Evolutionary conservation across 2,797 vertebrate genomes (phyloP).

Genomic region (Chloroceryle inda): DNA sequence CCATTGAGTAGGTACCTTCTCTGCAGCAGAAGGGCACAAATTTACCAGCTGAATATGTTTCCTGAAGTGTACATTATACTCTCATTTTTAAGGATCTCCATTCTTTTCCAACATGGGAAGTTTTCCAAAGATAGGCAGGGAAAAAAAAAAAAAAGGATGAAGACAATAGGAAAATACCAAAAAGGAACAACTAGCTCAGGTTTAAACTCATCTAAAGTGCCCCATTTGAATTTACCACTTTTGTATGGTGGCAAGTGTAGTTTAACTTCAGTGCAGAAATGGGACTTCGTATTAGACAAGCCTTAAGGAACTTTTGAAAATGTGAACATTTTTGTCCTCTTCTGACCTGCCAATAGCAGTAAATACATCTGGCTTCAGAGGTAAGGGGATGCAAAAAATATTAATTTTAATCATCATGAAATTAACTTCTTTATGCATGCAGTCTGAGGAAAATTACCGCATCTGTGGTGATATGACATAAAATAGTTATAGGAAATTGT

Average conservation of each 20-base stretch:
- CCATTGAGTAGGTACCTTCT: not conserved
- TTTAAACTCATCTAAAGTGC: not conserved
- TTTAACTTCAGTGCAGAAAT: not conserved
- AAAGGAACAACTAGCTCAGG: not conserved
- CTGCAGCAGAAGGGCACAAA: not conserved
- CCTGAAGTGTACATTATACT: not conserved
- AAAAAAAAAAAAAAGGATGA: not conserved
- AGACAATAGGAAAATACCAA: not conserved
- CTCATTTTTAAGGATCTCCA: not conserved
- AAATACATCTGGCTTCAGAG: not conserved
- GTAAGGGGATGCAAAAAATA: not conserved
- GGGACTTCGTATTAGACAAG: not conserved
- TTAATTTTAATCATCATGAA: not conserved
- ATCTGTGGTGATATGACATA: not conserved
- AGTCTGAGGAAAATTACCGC: not conserved
- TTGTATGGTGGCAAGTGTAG: not conserved
- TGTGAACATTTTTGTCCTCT: not conserved
- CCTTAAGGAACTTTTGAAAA: not conserved
- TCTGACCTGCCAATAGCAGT: not conserved
- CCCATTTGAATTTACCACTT: not conserved
- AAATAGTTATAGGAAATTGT: not conserved
- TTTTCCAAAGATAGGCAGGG: not conserved
- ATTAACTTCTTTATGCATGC: not conserved
- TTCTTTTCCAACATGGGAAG: not conserved
- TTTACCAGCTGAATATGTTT: rapidly evolving